phyloP scores from a whole-genome alignment of 1,140 invertebrate species.

The Anthonomus grandis region DNA sequence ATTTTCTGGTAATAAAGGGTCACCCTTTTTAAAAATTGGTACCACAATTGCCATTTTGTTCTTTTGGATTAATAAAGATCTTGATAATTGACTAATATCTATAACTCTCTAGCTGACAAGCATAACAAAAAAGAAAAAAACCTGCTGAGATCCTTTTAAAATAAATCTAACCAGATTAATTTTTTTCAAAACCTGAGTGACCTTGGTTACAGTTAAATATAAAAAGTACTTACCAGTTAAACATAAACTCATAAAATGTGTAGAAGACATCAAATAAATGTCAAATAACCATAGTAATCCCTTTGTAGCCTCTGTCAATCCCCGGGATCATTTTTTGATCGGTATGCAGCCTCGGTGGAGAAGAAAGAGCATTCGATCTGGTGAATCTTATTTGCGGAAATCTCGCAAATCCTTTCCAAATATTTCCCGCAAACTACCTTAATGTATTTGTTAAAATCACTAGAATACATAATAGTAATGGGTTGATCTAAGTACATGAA shows the following conservation, averaged over 20 bases:
- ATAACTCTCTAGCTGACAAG: no score
- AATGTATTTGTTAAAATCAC: slow-evolving; percentile 39
- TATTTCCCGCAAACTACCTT: slow-evolving; percentile 32
- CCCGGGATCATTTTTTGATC: slow-evolving; percentile 47
- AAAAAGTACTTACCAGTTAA: slow-evolving; percentile 28
- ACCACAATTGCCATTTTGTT: no score
- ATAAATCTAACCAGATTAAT: no score
- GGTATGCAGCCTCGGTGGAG: slow-evolving; percentile 39
- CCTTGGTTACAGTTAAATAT: no score
- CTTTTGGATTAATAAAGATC: no score
- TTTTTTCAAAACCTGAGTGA: no score
- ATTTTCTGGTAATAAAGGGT: no score
- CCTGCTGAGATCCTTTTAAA: no score
- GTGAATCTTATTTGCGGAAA: slow-evolving; percentile 44
- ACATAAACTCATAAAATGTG: slow-evolving; percentile 23
- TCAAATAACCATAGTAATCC: slow-evolving; percentile 40
- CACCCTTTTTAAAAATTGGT: no score
- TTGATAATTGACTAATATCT: no score
- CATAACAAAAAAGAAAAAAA: no score
- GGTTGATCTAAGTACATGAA: slow-evolving; percentile 27
- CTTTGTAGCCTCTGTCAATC: slow-evolving; percentile 41
- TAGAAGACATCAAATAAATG: slow-evolving; percentile 40
- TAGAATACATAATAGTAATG: slow-evolving; percentile 39
- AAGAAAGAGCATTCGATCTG: slow-evolving; percentile 40
- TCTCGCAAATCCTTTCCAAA: slow-evolving; percentile 39